Evolutionary conservation across 2,113 vertebrate species (phyloP), one percentile per base, ranked within the genome.

Genomic region (Centropristis striata): DNA sequence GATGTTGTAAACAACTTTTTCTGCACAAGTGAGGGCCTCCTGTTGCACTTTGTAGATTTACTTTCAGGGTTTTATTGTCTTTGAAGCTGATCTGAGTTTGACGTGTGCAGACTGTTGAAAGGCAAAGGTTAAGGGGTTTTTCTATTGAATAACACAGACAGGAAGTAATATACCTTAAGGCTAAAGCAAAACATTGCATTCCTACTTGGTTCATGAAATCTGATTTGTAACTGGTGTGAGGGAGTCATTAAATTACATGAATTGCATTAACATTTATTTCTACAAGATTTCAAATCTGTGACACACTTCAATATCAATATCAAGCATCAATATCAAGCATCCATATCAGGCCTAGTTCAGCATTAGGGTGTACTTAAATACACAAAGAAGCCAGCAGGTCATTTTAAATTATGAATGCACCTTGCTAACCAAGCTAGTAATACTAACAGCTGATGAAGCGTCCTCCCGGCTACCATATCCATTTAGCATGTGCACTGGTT

Each of bases 1-100:
- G 42, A n/a, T 75, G 53, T 67, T 69, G 23, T 55, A 10, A 57
- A 75, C 39, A 54, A 51, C 27, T 46, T 39, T 51, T 42, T 44
- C 21, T 61, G 47, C 39, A 58, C 28, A 57, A 39, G 15, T 60
- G 44, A 54, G n/a, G 46, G 18, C 5, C 61, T 78, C 53, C n/a
- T 11, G 13, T 50, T 74, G 41, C 25, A 70, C 23, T 32, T 63
- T 60, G 23, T 3, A 15, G 21, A 8, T 68, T 51, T 60, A 14
- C 10, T 47, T 12, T 57, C 1, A 37, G 12, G 5, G 5, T 46
- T 51, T 59, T 25, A 36, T 18, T 49, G 15, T 15, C 8, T 59
- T 65, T 69, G 20, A 32, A 1, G 2, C 9, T 70, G 18, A 69
- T 73, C 27, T 27, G 25, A 49, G 23, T 64, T 61, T 1, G 3